A percentile compares a stretch with the other conserved stretches of the same genome.
These are phyloP conservation scores for Portunus trituberculatus DNA, from an alignment of 1,140 invertebrate species.

Conservation along the genomic window DNA sequence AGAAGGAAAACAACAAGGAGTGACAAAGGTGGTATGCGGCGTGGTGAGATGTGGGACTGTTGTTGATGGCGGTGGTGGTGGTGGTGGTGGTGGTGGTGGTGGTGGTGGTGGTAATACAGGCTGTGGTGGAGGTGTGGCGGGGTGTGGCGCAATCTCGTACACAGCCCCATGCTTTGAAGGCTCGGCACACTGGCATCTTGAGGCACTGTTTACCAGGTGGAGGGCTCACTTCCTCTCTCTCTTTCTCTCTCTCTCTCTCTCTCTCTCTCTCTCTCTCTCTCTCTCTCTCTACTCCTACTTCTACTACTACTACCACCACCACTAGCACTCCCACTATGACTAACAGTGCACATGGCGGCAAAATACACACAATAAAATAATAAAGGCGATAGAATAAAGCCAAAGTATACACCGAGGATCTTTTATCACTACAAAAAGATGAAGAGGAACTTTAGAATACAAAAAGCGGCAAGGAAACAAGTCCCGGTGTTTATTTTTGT, in stretches of 20 bases:
- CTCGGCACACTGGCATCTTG: background rate
- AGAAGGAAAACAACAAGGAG: too few relatives aligned
- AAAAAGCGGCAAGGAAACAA: background rate
- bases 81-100: too few relatives aligned
- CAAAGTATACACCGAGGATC: too few relatives aligned
- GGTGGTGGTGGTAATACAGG: too few relatives aligned
- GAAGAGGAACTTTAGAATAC: background rate
- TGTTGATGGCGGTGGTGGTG: too few relatives aligned
- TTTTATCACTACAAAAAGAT: too few relatives aligned
- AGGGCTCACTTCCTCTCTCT: background rate
- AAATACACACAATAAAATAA: too few relatives aligned
- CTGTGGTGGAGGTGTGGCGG: too few relatives aligned
- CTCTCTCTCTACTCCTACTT: background rate
- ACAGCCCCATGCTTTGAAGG: background rate
- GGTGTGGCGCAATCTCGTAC: background rate
- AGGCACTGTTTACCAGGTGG: background rate
- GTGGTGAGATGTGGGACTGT: too few relatives aligned
- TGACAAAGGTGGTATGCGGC: too few relatives aligned
- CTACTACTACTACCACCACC: background rate
- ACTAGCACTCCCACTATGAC: background rate
- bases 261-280: constrained; percentile 20
- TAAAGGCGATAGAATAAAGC: too few relatives aligned
- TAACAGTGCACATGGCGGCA: background rate
- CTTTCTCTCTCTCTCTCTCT: constrained; percentile 12
- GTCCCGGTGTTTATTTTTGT: background rate